Evolutionary conservation across 2,888 invertebrate genomes (phyloP).

Genomic region (Synanthedon myopaeformis): DNA sequence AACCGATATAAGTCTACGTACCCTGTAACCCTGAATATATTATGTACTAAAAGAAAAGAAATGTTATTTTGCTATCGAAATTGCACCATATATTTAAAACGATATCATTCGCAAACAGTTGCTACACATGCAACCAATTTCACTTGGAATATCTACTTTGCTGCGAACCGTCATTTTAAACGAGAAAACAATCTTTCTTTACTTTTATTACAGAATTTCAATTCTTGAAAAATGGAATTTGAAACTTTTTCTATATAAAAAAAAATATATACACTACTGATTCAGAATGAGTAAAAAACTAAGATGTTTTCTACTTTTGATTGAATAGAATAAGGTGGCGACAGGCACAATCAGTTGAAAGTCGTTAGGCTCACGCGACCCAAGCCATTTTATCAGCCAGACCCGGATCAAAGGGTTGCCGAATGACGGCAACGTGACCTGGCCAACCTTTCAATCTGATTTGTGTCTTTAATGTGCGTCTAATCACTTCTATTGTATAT

Average conservation of each 20-base stretch:
- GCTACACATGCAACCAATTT: neutral
- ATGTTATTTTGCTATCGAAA: neutral
- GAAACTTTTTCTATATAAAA: no score
- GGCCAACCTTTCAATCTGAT: slow-evolving; percentile 12
- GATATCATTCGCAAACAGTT: neutral
- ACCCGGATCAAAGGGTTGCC: slow-evolving; percentile 21
- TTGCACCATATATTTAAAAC: neutral
- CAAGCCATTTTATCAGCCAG: slow-evolving; percentile 5
- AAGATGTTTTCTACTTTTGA: no score
- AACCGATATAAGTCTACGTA: no score
- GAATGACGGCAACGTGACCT: slow-evolving; percentile 22
- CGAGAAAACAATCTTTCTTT: no score
- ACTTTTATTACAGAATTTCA: no score
- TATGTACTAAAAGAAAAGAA: no score
- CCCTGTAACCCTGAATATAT: no score
- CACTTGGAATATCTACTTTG: no score
- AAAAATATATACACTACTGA: no score
- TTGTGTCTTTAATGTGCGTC: neutral
- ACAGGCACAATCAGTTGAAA: slow-evolving; percentile 1
- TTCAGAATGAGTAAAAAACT: no score
- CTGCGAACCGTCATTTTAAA: no score
- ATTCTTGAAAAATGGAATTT: no score
- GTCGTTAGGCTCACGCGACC: slow-evolving; percentile 15
- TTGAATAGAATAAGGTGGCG: neutral
- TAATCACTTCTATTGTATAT: neutral